Conservation (phyloP, 2,797 vertebrate genomes). For the Lophotriccus pileatus region DNA sequence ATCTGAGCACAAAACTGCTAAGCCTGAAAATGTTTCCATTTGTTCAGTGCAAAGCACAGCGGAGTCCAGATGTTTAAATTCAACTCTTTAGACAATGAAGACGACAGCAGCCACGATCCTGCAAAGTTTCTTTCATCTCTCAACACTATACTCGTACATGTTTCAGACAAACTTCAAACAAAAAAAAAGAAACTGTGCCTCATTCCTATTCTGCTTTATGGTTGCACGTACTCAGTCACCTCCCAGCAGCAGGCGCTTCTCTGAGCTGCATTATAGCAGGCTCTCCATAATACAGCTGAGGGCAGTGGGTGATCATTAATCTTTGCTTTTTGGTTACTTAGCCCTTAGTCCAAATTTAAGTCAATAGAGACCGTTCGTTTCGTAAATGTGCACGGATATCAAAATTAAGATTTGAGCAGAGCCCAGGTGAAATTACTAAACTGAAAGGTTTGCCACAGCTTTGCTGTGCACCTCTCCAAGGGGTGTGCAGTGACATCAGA, state of each 20-base stretch:
- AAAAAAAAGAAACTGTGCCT: not conserved
- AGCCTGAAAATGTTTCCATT: not conserved
- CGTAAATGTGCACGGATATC: rapidly evolving
- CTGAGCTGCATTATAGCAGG: not conserved
- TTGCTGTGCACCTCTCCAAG: not conserved
- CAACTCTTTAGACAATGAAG: not conserved
- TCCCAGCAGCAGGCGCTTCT: not conserved
- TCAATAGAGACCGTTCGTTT: not conserved
- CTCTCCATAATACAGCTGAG: not conserved
- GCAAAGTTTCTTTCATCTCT: not conserved
- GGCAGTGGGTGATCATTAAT: not conserved
- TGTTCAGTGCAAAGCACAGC: not conserved
- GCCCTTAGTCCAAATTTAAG: not conserved
- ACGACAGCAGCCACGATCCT: not conserved
- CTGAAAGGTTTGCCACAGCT: not conserved
- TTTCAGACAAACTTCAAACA: not conserved
- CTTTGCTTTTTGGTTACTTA: not conserved
- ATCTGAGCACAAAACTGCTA: not conserved
- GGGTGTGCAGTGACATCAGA: not conserved
- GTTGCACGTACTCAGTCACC: not conserved
- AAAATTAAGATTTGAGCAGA: not conserved
- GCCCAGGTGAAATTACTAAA: not conserved
- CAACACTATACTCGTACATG: not conserved
- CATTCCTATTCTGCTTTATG: not conserved
- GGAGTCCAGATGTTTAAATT: not conserved